Evolutionary conservation across 2,888 invertebrate genomes (phyloP), one percentile per base, ranked within the genome.

Genomic region (Syrphus vitripennis): DNA sequence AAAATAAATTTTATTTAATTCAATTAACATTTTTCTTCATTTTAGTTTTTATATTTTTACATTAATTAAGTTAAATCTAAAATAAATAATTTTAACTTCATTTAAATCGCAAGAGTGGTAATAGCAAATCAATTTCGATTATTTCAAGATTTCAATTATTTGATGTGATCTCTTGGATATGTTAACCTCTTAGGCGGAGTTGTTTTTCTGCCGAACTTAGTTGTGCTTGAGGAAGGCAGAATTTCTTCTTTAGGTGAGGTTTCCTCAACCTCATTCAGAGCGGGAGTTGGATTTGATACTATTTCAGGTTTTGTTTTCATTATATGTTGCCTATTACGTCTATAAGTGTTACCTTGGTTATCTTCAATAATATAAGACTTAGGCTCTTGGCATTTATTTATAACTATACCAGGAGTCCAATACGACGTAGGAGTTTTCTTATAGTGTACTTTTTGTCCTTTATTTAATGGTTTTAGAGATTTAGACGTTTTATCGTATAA

Each of bases 241-340:
- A 34, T 34, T 34, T 34, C 34, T 9, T 34, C 34, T 34, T 4
- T 34, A 7, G 7, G 34, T 34, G 34, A 34, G 34, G 34, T 34
- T 34, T 34, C 34, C 34, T 34, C 34, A 34, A 34, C 6, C 34
- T 34, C 34, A 34, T 34, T 34, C 4, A 34, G 34, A 34, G 34
- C 34, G 7, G 34, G 34, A 6, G 34, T 34, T 34, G 34, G 42
- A 34, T 34, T 34, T 34, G 7, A 34, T 34, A 34, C 7, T 34
- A 37, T 59, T 14, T 61, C 21, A 19, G 24, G 19, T 4, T 53
- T 14, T 10, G 37, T 63, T 3, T 74, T 26, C 21, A 74, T 37
- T 50, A 80, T 67, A 24, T 80, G 67, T 59, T 80, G 50, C 14
- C 55, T 34, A 67, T 74, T 80, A 34, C 79, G 53, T 19, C 80